Percentiles rank a stretch among this genome's conserved stretches.
Evolutionary conservation across 2,888 invertebrate genomes (phyloP).

Genomic region (Trissoscelio sp.): DNA sequence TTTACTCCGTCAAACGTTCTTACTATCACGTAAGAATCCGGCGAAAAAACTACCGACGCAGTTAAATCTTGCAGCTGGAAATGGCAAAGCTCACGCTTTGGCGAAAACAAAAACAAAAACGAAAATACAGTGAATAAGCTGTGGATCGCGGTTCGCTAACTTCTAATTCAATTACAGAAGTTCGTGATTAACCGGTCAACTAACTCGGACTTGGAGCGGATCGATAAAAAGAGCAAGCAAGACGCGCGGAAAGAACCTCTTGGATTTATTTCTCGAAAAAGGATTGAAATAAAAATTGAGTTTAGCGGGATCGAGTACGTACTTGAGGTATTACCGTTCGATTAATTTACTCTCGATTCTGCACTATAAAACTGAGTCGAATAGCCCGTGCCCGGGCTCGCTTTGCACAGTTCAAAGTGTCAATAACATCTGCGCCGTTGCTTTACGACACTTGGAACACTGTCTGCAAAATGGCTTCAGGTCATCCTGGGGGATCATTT

Average conservation of each 20-base stretch:
- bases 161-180: conserved; percentile 70
- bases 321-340: conserved; percentile 54
- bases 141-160: conserved; percentile 59
- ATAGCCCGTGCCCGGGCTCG: neutral
- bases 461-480: conserved; percentile 43
- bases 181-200: conserved; percentile 69
- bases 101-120: conserved; percentile 34
- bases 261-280: conserved; percentile 56
- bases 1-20: conserved; percentile 26
- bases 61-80: conserved; percentile 39
- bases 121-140: conserved; percentile 39
- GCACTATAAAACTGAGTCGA: conserved; percentile 45
- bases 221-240: conserved; percentile 54
- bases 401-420: conserved; percentile 14
- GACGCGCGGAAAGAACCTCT: conserved; percentile 17
- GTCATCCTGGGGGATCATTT: conserved; percentile 12
- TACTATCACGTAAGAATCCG: conserved; percentile 34
- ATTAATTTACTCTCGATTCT: conserved; percentile 39
- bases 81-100: conserved; percentile 49
- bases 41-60: conserved; percentile 4
- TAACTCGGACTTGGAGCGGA: conserved; percentile 37
- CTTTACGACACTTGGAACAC: conserved; percentile 40
- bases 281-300: conserved; percentile 49
- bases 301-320: conserved; percentile 42
- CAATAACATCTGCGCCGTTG: conserved; percentile 46